phyloP scores from a whole-genome alignment of 2,797 vertebrate species.

The Gadopsis bispinosus region DNA sequence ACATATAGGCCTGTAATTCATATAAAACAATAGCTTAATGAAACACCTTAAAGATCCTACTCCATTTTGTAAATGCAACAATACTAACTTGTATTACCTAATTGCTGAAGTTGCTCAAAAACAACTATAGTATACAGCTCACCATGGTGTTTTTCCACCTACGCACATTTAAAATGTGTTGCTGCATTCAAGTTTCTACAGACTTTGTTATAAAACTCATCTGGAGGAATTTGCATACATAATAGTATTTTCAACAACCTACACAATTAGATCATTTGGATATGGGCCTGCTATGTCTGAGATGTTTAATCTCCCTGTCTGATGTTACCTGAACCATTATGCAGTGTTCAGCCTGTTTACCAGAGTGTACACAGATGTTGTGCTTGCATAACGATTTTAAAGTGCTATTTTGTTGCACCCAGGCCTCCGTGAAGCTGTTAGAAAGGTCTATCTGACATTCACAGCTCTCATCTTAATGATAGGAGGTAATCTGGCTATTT shows the following conservation, averaged over 20 bases:
- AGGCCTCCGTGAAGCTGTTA: background rate
- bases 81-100: background rate
- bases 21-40: background rate
- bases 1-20: slow-evolving; percentile 1
- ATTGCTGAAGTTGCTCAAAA: background rate
- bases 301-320: background rate
- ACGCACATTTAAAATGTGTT: slow-evolving; percentile 1
- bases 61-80: background rate
- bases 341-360: background rate
- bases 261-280: slow-evolving; percentile 6
- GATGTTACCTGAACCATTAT: background rate
- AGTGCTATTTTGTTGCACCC: background rate
- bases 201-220: slow-evolving; percentile 12
- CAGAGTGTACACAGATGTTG: background rate
- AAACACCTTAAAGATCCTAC: background rate
- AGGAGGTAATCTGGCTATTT: slow-evolving; percentile 58
- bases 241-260: slow-evolving; percentile 11
- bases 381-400: slow-evolving; percentile 27
- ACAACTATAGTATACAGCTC: background rate
- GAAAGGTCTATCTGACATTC: slow-evolving; percentile 43
- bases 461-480: slow-evolving; percentile 46
- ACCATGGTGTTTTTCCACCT: background rate
- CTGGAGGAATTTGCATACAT: slow-evolving; percentile 14
- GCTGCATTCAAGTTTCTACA: slow-evolving; percentile 9
- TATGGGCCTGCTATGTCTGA: background rate